Base-by-base conservation (phyloP, 2,113 vertebrate genomes). In the Bostrychus sinensis region DNA sequence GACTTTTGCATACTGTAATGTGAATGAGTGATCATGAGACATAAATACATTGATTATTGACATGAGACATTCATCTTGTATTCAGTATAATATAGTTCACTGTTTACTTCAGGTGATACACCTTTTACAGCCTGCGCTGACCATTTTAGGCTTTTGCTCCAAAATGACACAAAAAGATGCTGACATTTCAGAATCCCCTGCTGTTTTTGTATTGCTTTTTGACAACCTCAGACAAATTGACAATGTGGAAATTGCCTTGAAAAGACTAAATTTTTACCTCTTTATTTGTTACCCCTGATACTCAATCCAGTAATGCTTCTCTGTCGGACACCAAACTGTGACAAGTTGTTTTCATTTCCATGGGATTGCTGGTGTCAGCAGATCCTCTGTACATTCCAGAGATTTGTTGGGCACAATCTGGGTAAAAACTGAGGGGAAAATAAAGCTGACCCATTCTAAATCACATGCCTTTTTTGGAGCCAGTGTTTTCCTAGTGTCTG, bases 131-230 rank as follows among this genome's bases (percentile, higher is more conserved):
- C 45, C 22, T n/a, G 26, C 34, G 57, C 53, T 36, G 20, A 42
- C 62, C 28, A 14, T 58, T n/a, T 53, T 36, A 16, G 5, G 57
- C 56, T 45, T 66, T 41, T 63, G 60, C 30, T 37, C 46, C 39
- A 41, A 41, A 34, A 45, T 36, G 41, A 51, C 43, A 50, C 14
- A 28, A 26, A 28, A 43, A 69, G 58, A 43, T 62, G 69, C 55
- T 74, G 78, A 82, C 56, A 16, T 26, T 45, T 14, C 32, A 36
- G n/a, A 26, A 68, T 65, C 59, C 63, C 48, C 46, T 19, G 10
- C 22, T 41, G 14, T 58, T 46, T 68, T 26, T 32, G 51, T 41
- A 23, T 34, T 62, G 22, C 14, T 51, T 59, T 74, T 39, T 64
- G 66, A 70, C 30, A 62, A 26, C 60, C 28, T 62, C 17, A 56